A percentile compares a stretch with the other conserved stretches of the same genome.
phyloP scores from a whole-genome alignment of 2,888 invertebrate species.

The Drosophila incognita region DNA sequence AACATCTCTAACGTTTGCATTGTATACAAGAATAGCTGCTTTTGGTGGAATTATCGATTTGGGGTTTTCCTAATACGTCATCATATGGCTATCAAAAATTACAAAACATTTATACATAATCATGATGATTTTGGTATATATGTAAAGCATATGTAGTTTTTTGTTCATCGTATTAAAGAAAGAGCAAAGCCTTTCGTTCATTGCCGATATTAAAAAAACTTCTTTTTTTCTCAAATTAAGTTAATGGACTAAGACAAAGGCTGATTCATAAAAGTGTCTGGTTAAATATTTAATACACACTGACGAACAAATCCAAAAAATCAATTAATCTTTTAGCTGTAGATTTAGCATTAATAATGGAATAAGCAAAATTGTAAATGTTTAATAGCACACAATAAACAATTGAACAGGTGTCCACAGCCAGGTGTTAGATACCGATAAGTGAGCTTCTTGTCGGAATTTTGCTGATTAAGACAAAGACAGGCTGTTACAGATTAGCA shows the following conservation, averaged over 20 bases:
- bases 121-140: background rate
- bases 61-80: conserved; percentile 14
- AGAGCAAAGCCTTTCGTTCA: background rate
- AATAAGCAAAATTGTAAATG: conserved; percentile 37
- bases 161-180: background rate
- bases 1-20: conserved; percentile 23
- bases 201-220: background rate
- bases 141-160: background rate
- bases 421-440: conserved; percentile 69
- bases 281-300: background rate
- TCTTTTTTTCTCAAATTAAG: background rate
- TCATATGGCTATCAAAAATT: conserved; percentile 7
- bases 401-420: conserved; percentile 62
- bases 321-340: background rate
- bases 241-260: background rate
- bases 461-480: conserved; percentile 29
- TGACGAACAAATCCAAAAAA: background rate
- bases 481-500: conserved; percentile 14
- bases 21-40: conserved; percentile 13
- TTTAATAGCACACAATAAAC: conserved; percentile 58
- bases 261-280: background rate
- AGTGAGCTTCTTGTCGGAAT: conserved; percentile 23
- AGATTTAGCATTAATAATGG: background rate
- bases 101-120: conserved; percentile 17
- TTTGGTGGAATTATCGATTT: conserved; percentile 40